Evolutionary conservation across 2,888 invertebrate species (phyloP).

Genomic region (Miltochrista miniata): DNA sequence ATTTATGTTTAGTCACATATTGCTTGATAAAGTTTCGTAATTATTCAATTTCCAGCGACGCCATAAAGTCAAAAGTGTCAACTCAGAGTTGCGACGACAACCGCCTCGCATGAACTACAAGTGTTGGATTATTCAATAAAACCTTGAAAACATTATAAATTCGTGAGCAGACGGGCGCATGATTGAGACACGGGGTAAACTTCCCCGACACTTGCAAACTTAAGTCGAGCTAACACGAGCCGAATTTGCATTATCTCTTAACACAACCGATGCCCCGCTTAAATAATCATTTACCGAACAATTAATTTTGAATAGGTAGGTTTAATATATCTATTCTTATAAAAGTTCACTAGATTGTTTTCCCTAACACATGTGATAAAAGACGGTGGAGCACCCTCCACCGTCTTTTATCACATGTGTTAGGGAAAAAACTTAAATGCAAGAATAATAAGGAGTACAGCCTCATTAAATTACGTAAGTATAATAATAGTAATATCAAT

Average conservation of each 20-base stretch:
- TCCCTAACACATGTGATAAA: too few relatives aligned
- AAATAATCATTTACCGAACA: constrained; percentile 32
- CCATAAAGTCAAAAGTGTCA: constrained; percentile 29
- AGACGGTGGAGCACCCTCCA: too few relatives aligned
- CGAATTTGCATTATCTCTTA: constrained; percentile 40
- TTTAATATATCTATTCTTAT: constrained; percentile 3
- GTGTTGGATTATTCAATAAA: constrained; percentile 54
- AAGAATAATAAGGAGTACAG: too few relatives aligned
- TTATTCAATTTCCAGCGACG: constrained; percentile 18
- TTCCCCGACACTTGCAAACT: constrained; percentile 28
- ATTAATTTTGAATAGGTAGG: constrained; percentile 25
- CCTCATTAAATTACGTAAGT: too few relatives aligned
- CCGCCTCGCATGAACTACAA: constrained; percentile 19
- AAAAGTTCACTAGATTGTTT: too few relatives aligned
- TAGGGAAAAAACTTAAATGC: too few relatives aligned
- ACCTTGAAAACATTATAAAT: constrained; percentile 51
- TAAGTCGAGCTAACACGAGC: constrained; percentile 29
- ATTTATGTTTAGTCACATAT: not conserved
- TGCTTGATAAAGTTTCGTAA: constrained; percentile 7
- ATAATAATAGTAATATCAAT: not conserved
- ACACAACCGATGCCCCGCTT: constrained; percentile 29
- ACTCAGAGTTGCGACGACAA: constrained; percentile 13
- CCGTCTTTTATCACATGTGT: too few relatives aligned
- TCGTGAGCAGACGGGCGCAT: constrained; percentile 33
- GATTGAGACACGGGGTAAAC: constrained; percentile 42